Percentiles rank a stretch among this genome's conserved stretches.
phyloP scores from a whole-genome alignment of 2,888 invertebrate genomes.

The Ligdia adustata region DNA sequence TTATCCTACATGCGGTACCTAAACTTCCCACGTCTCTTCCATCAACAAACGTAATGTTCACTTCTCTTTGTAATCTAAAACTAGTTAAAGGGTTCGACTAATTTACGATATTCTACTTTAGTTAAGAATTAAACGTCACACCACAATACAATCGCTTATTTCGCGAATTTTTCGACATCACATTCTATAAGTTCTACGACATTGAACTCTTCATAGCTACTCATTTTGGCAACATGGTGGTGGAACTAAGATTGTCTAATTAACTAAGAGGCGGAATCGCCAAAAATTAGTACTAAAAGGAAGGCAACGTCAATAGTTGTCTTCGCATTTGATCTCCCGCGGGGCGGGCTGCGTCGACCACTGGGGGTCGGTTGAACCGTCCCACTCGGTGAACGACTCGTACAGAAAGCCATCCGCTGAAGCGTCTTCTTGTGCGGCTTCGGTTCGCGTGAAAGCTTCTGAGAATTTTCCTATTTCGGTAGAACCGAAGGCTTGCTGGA shows the following conservation, averaged over 20 bases:
- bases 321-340: slow-evolving; percentile 78
- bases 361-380: slow-evolving; percentile 63
- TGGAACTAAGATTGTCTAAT: slow-evolving; percentile 79
- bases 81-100: slow-evolving; percentile 71
- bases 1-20: slow-evolving; percentile 71
- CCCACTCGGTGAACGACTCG: slow-evolving; percentile 75
- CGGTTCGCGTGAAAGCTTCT: slow-evolving; percentile 87
- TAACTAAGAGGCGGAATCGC: slow-evolving; percentile 70
- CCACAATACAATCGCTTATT: slow-evolving; percentile 69
- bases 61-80: slow-evolving; percentile 67
- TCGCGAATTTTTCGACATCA: slow-evolving; percentile 74
- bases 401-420: slow-evolving; percentile 67
- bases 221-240: slow-evolving; percentile 82
- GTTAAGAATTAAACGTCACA: slow-evolving; percentile 74
- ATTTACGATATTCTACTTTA: slow-evolving; percentile 57
- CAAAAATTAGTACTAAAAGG: slow-evolving; percentile 64
- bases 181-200: slow-evolving; percentile 73
- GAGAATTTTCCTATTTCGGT: slow-evolving; percentile 94
- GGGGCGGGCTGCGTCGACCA: slow-evolving; percentile 69
- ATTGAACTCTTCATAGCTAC: slow-evolving; percentile 67
- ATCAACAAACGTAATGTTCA: slow-evolving; percentile 54
- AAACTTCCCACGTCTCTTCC: slow-evolving; percentile 54
- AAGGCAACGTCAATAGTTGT: slow-evolving; percentile 68
- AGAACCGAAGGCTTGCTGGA: slow-evolving; percentile 93
- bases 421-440: slow-evolving; percentile 71